phyloP scores from a whole-genome alignment of 1,140 invertebrate species.

The Ylistrum balloti region DNA sequence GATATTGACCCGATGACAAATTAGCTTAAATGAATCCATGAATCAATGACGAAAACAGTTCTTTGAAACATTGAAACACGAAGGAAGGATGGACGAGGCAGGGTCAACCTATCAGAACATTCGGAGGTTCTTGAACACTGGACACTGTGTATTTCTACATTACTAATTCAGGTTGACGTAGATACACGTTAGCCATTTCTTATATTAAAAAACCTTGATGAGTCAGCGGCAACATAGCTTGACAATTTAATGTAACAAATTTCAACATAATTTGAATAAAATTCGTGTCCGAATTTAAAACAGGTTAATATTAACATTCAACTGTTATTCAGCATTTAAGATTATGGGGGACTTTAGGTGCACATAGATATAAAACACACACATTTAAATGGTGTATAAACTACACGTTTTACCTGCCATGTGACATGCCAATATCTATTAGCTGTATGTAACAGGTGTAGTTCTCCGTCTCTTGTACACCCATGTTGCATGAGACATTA shows the following conservation, averaged over 20 bases:
- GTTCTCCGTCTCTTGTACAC: neutral
- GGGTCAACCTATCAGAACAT: too few relatives aligned
- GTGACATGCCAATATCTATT: slow-evolving; percentile 34
- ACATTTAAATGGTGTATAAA: neutral
- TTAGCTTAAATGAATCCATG: too few relatives aligned
- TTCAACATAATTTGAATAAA: slow-evolving; percentile 24
- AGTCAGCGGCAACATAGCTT: neutral
- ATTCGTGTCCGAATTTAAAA: neutral
- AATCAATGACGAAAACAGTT: too few relatives aligned
- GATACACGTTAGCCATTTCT: neutral
- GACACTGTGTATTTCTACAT: too few relatives aligned
- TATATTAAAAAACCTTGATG: neutral
- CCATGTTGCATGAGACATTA: neutral
- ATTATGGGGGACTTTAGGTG: neutral
- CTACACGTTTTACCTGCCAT: neutral
- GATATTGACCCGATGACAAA: too few relatives aligned
- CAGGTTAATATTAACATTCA: neutral
- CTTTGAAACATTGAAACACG: too few relatives aligned
- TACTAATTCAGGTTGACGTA: too few relatives aligned
- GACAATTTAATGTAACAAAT: neutral
- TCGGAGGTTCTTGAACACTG: too few relatives aligned
- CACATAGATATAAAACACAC: neutral
- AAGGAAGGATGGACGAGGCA: too few relatives aligned
- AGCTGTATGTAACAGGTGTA: neutral
- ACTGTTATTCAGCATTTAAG: neutral